Conservation (phyloP, 1,140 invertebrate genomes). For the Pemphigus obesinymphae region DNA sequence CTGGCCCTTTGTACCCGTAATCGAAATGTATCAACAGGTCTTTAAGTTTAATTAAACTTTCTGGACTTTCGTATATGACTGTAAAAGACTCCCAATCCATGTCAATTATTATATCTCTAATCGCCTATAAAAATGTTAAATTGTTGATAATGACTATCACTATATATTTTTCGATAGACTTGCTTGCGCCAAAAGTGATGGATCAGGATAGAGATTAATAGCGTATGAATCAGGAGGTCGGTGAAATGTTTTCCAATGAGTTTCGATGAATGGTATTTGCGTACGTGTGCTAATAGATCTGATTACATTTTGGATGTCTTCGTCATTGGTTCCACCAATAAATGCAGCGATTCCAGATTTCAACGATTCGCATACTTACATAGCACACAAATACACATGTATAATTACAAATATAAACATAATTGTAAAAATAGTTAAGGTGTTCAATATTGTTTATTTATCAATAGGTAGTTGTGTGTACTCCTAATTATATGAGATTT, state of each 20-base stretch:
- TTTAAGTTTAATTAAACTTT: constrained; percentile 74
- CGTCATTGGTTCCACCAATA: constrained; percentile 7
- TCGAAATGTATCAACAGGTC: constrained; percentile 63
- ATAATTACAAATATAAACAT: too few relatives aligned
- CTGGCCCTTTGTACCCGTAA: constrained; percentile 67
- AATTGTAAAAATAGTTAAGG: too few relatives aligned
- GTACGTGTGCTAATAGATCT: constrained; percentile 7
- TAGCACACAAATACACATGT: not conserved
- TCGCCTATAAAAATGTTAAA: constrained; percentile 12
- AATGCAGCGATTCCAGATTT: constrained; percentile 3
- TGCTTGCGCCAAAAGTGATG: not conserved
- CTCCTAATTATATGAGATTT: too few relatives aligned
- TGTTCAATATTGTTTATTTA: too few relatives aligned
- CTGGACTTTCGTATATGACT: constrained; percentile 75
- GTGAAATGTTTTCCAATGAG: constrained; percentile 7
- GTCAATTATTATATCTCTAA: constrained; percentile 64
- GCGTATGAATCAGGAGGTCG: not conserved
- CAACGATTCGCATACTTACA: constrained; percentile 11
- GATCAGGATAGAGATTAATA: constrained; percentile 17
- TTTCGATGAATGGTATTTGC: constrained; percentile 32
- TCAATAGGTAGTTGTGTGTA: too few relatives aligned
- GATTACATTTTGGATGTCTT: constrained; percentile 1
- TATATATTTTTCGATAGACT: not conserved
- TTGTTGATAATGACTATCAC: not conserved
- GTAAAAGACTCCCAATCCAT: constrained; percentile 76